Evolutionary conservation across 1,140 invertebrate species (phyloP), one percentile per base, ranked within the genome.

Genomic region (Drosophila elegans): DNA sequence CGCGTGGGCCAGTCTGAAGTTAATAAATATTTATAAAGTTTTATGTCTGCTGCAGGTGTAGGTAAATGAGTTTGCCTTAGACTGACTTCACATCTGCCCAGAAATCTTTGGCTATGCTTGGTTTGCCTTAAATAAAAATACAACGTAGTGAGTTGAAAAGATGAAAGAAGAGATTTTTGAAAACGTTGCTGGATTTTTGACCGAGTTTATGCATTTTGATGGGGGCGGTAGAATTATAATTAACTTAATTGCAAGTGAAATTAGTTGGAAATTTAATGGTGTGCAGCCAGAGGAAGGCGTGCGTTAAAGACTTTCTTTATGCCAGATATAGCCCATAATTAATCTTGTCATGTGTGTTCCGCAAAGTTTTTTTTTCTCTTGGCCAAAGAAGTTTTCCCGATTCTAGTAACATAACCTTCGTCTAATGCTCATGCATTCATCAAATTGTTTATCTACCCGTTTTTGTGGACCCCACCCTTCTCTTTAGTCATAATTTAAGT

Each of bases 231-330:
- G 69, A 88, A 88, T 76, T 76, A 86, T 88, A 86, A 86, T 86
- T 81, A 88, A 86, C 75, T 86, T 86, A 86, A 86, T 86, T 88
- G 82, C 82, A 79, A 86, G 83, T 86, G 83, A 86, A 86, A 86
- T 86, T 86, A 83, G 82, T 45, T 57, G 74, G 66, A 85, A 59
- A 79, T 77, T 85, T 85, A 84, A 84, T 84, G 83, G 81, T 62
- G 59, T 85, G 82, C 74, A 74, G 45, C 48, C 27, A 63, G 53
- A 56, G 61, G 60, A 75, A 80, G 54, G 69, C 73, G 73, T 81
- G 78, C 67, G 74, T 54, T 41, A 71, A 76, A 78, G 57, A 49
- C 68, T 72, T 72, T 72, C 64, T 49, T 71, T 71, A 57, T 12
- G 36, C 5, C 3, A 41, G 12, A 48, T 34, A 41, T 48, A 53